Percentiles rank a stretch among this genome's conserved stretches.
Conservation (phyloP, 1,140 invertebrate species). For the Chironomus tepperi region DNA sequence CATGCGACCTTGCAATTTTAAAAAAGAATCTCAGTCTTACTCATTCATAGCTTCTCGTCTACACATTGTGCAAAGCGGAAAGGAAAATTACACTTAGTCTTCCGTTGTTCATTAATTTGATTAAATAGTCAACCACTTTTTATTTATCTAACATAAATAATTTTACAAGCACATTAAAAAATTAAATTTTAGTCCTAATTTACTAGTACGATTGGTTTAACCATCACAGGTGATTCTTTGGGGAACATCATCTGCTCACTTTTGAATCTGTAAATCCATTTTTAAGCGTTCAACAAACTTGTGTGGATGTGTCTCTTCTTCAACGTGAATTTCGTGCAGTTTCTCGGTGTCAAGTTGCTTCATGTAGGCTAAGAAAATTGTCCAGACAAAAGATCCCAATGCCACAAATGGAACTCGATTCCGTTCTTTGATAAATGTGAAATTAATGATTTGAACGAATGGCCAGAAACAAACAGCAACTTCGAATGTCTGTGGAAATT, state of each 20-base stretch:
- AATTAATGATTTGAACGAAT: conserved; percentile 71
- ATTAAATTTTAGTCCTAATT: no score
- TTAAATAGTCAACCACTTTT: no score
- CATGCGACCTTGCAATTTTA: neutral
- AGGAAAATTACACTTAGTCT: no score
- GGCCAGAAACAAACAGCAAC: conserved; percentile 73
- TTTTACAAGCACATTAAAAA: no score
- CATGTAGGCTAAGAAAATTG: conserved; percentile 77
- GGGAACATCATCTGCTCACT: no score
- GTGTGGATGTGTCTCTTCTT: neutral
- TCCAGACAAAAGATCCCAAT: conserved; percentile 74
- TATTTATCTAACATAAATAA: no score
- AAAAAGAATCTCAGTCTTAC: neutral
- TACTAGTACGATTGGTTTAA: no score
- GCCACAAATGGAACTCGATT: conserved; percentile 79
- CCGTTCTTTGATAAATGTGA: conserved; percentile 62
- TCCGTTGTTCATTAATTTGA: no score
- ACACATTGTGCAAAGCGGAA: neutral
- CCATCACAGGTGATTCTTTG: no score
- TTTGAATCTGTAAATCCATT: neutral
- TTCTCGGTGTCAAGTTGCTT: conserved; percentile 56
- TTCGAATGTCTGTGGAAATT: conserved; percentile 72
- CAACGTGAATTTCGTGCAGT: conserved; percentile 26
- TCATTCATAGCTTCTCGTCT: neutral
- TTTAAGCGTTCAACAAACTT: neutral